Conservation (phyloP, 2,888 invertebrate genomes). For the Platerodrilus igneus region DNA sequence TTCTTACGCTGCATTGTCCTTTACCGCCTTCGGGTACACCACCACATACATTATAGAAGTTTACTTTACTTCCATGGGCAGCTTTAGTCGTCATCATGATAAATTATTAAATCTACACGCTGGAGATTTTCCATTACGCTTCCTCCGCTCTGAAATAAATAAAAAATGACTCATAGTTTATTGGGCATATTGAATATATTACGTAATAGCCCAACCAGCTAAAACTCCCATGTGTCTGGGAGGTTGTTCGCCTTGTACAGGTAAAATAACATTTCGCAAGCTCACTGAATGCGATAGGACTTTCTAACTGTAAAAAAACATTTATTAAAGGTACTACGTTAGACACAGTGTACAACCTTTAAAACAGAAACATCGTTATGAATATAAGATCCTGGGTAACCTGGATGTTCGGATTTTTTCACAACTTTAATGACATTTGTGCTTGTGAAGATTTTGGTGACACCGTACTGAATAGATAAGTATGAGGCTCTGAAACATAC, state of each 20-base stretch:
- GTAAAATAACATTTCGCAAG: constrained; percentile 25
- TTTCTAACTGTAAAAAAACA: constrained; percentile 31
- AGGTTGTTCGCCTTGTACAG: constrained; percentile 25
- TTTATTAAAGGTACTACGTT: too few species aligned
- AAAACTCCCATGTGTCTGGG: constrained; percentile 23
- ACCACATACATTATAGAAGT: constrained; percentile 39
- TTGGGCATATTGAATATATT: too few species aligned
- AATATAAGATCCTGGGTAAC: constrained; percentile 16
- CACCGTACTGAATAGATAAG: constrained; percentile 28
- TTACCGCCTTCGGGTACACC: constrained; percentile 38
- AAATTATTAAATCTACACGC: constrained; percentile 43
- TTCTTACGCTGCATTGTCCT: constrained; percentile 38
- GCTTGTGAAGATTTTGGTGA: constrained; percentile 14
- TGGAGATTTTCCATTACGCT: constrained; percentile 40
- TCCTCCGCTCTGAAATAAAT: constrained; percentile 39
- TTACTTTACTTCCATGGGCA: constrained; percentile 7
- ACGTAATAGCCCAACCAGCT: constrained; percentile 32
- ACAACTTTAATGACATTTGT: constrained; percentile 20
- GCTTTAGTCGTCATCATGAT: constrained; percentile 32
- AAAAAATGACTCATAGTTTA: too few species aligned
- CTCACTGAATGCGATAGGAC: constrained; percentile 23
- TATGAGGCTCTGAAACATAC: too few species aligned
- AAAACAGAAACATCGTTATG: constrained; percentile 32
- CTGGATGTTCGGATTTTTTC: constrained; percentile 17
- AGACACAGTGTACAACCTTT: too few species aligned